Percentiles rank a stretch among this genome's conserved stretches.
Evolutionary conservation across 1,140 invertebrate genomes (phyloP).

Genomic region (Chionoecetes opilio): DNA sequence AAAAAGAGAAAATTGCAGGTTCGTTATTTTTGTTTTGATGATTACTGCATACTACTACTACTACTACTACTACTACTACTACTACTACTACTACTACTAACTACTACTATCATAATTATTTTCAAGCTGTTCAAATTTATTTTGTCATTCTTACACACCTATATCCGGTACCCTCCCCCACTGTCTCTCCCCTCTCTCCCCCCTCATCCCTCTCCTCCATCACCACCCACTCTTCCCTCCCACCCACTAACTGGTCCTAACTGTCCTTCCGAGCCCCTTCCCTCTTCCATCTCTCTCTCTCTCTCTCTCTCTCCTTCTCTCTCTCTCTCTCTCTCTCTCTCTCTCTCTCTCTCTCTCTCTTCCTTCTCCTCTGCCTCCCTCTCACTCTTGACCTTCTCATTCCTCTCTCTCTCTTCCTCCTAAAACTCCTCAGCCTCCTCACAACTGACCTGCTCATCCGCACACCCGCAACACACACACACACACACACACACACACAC

Average conservation of each 20-base stretch:
- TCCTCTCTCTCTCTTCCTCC: too few relatives aligned
- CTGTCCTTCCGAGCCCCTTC: not conserved
- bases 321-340: too few relatives aligned
- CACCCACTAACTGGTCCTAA: too few relatives aligned
- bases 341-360: too few relatives aligned
- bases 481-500: too few relatives aligned
- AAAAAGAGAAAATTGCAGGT: too few relatives aligned
- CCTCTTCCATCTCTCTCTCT: not conserved
- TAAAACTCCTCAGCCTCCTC: too few relatives aligned
- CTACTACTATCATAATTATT: not conserved
- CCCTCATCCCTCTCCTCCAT: not conserved
- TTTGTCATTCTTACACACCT: not conserved
- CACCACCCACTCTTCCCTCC: not conserved
- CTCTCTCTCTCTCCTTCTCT: not conserved
- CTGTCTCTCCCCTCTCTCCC: not conserved
- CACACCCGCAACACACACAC: not conserved
- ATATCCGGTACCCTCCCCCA: not conserved
- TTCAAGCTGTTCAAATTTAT: not conserved
- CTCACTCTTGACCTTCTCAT: too few relatives aligned
- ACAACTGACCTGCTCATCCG: not conserved
- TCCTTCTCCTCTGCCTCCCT: too few relatives aligned
- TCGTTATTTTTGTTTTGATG: too few relatives aligned
- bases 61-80: constrained; percentile 11
- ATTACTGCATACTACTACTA: not conserved
- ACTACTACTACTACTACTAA: not conserved